Evolutionary conservation across 1,140 invertebrate species (phyloP).

Genomic region (Drosophila ficusphila): DNA sequence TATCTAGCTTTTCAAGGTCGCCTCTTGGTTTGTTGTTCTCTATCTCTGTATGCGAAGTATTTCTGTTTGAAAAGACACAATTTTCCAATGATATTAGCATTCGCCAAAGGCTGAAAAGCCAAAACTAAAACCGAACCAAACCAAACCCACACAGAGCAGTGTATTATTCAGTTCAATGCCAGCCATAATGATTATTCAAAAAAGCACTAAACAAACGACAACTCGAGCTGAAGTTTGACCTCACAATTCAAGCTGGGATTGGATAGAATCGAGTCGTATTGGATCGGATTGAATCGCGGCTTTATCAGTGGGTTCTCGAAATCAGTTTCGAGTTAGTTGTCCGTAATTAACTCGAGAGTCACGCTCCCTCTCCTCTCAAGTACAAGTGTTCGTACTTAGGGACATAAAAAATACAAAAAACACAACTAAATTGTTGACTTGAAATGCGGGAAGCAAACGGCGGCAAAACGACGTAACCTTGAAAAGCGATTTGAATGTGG

Average conservation of each 20-base stretch:
- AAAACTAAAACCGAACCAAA: constrained; percentile 8
- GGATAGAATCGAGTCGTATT: constrained; percentile 12
- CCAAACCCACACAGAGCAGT: constrained; percentile 5
- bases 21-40: constrained; percentile 15
- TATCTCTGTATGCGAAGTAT: no score
- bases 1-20: constrained; percentile 52
- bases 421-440: constrained; percentile 13
- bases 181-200: constrained; percentile 60
- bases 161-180: constrained; percentile 75
- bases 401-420: neutral
- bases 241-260: constrained; percentile 23
- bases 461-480: constrained; percentile 66
- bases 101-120: constrained; percentile 37
- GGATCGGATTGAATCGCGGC: constrained; percentile 14
- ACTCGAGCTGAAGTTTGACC: constrained; percentile 50
- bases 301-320: constrained; percentile 55
- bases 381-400: constrained; percentile 27
- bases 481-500: constrained; percentile 61
- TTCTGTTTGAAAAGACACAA: constrained; percentile 32
- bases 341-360: constrained; percentile 60
- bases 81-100: constrained; percentile 36
- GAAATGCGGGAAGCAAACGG: constrained; percentile 58
- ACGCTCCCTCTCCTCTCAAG: constrained; percentile 8
- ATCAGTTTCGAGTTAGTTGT: constrained; percentile 45
- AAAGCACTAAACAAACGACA: constrained; percentile 44